These are phyloP conservation scores for Tricholauxania praeusta DNA, from an alignment of 2,888 invertebrate genomes.

Conservation along the genomic window DNA sequence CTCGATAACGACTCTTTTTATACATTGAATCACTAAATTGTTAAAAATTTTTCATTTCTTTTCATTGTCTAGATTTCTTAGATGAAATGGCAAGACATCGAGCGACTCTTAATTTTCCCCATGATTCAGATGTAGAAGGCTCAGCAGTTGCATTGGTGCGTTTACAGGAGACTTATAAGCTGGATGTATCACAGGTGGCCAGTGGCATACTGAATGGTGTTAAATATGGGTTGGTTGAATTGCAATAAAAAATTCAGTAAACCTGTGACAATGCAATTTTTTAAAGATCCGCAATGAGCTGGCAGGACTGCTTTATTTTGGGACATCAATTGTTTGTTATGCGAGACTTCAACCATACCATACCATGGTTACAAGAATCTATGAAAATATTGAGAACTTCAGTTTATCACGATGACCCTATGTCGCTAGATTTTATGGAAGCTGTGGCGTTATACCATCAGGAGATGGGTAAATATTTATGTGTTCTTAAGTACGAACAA, in stretches of 20 bases:
- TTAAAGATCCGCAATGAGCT: conserved; percentile 75
- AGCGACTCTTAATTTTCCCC: conserved; percentile 84
- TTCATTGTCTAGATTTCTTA: conserved; percentile 73
- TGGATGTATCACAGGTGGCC: conserved; percentile 88
- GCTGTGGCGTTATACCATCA: conserved; percentile 56
- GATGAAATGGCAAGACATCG: conserved; percentile 80
- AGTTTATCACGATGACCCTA: conserved; percentile 50
- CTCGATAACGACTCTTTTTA: background rate
- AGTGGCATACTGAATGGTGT: conserved; percentile 87
- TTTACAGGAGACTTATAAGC: conserved; percentile 92
- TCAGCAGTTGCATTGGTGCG: conserved; percentile 94
- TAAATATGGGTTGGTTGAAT: conserved; percentile 77
- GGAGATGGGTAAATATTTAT: conserved; percentile 52
- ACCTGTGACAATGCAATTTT: conserved; percentile 7
- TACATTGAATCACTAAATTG: too few relatives aligned
- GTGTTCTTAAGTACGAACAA: background rate
- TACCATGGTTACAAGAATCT: conserved; percentile 95
- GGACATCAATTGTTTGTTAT: conserved; percentile 92
- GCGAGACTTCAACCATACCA: conserved; percentile 91
- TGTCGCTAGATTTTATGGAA: conserved; percentile 59
- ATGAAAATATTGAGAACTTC: conserved; percentile 78
- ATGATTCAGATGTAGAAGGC: conserved; percentile 91
- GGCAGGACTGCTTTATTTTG: conserved; percentile 95
- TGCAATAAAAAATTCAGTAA: background rate
- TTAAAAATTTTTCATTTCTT: too few relatives aligned